Conservation (phyloP, 2,797 vertebrate genomes). For the Chelon auratus region DNA sequence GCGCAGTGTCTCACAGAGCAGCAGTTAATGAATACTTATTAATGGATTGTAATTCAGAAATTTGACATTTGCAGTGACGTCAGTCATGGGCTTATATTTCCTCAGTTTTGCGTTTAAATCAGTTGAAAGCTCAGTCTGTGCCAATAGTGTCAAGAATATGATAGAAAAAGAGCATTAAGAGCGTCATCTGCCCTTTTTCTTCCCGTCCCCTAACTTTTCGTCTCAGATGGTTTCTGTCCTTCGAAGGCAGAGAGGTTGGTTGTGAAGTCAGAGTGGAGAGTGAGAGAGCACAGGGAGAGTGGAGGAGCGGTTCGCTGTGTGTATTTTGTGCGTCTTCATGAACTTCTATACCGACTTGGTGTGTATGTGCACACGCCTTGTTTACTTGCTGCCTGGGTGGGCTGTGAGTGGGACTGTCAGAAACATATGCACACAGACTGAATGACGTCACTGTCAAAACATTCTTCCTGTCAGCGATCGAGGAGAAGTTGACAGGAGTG, state of each 20-base stretch:
- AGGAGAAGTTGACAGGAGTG: conserved; percentile 7
- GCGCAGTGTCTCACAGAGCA: not conserved
- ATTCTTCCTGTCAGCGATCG: not conserved
- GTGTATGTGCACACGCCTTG: conserved; percentile 24
- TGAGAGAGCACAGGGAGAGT: conserved; percentile 18
- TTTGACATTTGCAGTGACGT: not conserved
- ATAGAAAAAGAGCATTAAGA: conserved; percentile 30
- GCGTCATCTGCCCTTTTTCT: conserved; percentile 14
- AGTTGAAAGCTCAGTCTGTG: conserved; percentile 31
- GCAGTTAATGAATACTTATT: not conserved
- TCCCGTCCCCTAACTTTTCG: not conserved
- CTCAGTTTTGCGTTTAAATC: conserved; percentile 22
- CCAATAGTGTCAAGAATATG: conserved; percentile 16
- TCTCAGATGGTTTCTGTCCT: conserved; percentile 44
- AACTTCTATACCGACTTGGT: conserved; percentile 13
- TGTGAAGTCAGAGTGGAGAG: conserved; percentile 19
- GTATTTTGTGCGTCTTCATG: conserved; percentile 16
- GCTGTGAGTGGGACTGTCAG: conserved; percentile 41
- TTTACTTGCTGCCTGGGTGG: conserved; percentile 60
- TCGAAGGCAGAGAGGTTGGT: conserved; percentile 9
- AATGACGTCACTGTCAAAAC: conserved; percentile 14
- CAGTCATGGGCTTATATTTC: not conserved
- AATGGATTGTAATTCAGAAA: not conserved
- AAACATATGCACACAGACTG: conserved; percentile 29
- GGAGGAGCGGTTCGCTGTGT: conserved; percentile 16